Evolutionary conservation across 2,113 vertebrate species (phyloP), one percentile per base, ranked within the genome.

Genomic region (Phrynocephalus versicolor): DNA sequence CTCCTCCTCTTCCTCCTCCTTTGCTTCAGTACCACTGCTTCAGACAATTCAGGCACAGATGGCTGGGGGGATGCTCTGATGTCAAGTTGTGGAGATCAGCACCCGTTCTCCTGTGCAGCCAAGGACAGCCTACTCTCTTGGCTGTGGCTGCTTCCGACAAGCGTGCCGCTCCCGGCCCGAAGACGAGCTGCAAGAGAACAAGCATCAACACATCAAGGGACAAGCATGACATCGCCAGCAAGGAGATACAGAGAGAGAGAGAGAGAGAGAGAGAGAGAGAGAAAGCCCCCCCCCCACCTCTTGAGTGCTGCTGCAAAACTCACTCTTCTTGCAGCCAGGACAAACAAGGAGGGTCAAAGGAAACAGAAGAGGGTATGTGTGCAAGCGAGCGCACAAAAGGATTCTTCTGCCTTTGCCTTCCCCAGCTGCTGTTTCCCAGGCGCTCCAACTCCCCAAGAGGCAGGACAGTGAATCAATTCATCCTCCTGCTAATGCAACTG

Each of bases 121-220:
- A 57, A 73, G 51, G 60, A 35, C 75, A 73, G 58, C 35, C 67
- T 67, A 9, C 51, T 79, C 67, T 67, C 27, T 71, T 41, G 25
- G 3, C 41, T 72, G 64, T 65, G 72, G 55, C 82, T 51, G 41
- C 25, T 25, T 13, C 71, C 23, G 23, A 65, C n/a, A 18, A 65
- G 84, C 69, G 3, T 4, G 57, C 12, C 4, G 76, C 71, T 81
- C 78, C 70, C 35, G 13, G 65, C 9, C 4, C 13, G 78, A 35
- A 33, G 65, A 64, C 51, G 37, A 71, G 64, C 75, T 73, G 75
- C 25, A 83, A 87, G 57, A 83, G 2, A 80, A 70, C 78, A 86
- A 74, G n/a, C 69, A 85, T 73, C 77, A 33, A 70, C 78, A 64
- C 69, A 80, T 72, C 69, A 86, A 69, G 9, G 67, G 19, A 73